A percentile compares a stretch with the other conserved stretches of the same genome.
Evolutionary conservation across 2,888 invertebrate genomes (phyloP).

Genomic region (Clanis bilineata): DNA sequence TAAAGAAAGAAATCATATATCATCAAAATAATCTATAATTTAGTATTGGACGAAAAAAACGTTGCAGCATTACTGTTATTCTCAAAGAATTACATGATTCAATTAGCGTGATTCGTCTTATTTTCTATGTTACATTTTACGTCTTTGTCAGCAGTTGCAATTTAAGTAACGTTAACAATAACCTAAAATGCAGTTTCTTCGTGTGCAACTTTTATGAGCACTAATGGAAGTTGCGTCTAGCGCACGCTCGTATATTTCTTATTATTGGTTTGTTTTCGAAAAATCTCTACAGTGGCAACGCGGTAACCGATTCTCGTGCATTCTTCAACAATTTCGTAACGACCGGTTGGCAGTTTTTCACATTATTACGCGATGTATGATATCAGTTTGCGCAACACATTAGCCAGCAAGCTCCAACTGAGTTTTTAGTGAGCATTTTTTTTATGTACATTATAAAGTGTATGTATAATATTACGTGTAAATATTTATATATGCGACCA

Average conservation of each 20-base stretch:
- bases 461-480: slow-evolving; percentile 11
- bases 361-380: slow-evolving; percentile 23
- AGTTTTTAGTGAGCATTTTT: slow-evolving; percentile 17
- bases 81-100: background rate
- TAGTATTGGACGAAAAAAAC: background rate
- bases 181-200: slow-evolving; percentile 10
- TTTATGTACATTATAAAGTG: slow-evolving; percentile 15
- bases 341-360: slow-evolving; percentile 19
- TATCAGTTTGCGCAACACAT: slow-evolving; percentile 28
- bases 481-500: slow-evolving; percentile 8
- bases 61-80: background rate
- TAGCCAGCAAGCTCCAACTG: slow-evolving; percentile 30
- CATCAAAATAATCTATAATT: background rate
- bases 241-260: background rate
- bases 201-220: slow-evolving; percentile 7
- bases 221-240: background rate
- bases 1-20: too few species aligned
- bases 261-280: slow-evolving; percentile 6
- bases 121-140: background rate
- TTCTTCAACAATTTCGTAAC: slow-evolving; percentile 23
- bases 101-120: background rate
- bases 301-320: background rate
- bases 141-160: slow-evolving; percentile 8
- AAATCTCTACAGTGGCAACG: background rate
- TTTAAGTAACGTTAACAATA: slow-evolving; percentile 1